A percentile compares a stretch with the other conserved stretches of the same genome.
Evolutionary conservation across 2,797 vertebrate species (phyloP).

Genomic region (Platalea minor): DNA sequence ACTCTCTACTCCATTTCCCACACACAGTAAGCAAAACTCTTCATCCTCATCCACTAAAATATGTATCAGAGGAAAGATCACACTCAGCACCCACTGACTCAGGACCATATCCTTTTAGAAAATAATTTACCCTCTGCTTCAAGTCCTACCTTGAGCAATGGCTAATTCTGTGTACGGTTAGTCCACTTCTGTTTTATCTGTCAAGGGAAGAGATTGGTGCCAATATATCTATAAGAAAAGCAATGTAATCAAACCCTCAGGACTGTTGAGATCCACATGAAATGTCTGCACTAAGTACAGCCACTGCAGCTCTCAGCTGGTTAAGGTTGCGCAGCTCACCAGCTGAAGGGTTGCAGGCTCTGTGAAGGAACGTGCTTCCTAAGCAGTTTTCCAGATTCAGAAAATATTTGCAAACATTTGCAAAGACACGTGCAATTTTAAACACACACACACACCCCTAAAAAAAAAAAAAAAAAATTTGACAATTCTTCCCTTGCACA

Average conservation of each 20-base stretch:
- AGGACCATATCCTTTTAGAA: background rate
- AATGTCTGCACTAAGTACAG: background rate
- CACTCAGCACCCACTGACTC: background rate
- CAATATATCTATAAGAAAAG: background rate
- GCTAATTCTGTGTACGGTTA: background rate
- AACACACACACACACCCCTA: background rate
- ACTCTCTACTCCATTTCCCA: background rate
- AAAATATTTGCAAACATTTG: background rate
- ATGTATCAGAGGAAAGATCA: background rate
- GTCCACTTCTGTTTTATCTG: background rate
- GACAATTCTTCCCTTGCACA: background rate
- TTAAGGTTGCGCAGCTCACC: background rate
- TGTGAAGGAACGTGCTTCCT: background rate
- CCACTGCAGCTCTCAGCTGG: background rate
- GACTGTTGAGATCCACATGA: background rate
- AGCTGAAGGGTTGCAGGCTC: accelerated
- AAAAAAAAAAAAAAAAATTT: too few relatives aligned
- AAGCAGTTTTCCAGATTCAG: background rate
- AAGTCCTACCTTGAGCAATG: background rate
- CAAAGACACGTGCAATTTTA: background rate
- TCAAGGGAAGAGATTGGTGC: background rate
- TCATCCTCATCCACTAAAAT: background rate
- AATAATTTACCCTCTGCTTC: background rate
- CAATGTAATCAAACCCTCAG: background rate
- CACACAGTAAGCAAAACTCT: background rate